These are phyloP conservation scores for Perca schrenkii DNA, from an alignment of 2,113 vertebrate genomes.

Conservation along the genomic window DNA sequence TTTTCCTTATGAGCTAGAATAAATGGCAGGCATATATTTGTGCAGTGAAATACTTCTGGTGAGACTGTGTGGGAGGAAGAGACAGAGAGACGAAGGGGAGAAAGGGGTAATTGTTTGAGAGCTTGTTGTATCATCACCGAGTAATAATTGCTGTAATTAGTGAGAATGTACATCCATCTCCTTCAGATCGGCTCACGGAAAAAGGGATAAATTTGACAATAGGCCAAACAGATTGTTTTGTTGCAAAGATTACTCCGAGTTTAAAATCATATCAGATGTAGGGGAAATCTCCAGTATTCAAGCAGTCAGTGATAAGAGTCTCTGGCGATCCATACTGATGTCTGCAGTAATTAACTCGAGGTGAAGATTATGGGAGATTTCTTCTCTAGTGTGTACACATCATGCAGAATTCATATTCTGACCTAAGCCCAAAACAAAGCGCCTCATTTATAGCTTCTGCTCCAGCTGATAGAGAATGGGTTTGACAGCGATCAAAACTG, in stretches of 20 bases:
- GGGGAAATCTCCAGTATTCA: constrained; percentile 74
- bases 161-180: constrained; percentile 71
- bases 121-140: constrained; percentile 80
- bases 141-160: constrained; percentile 84
- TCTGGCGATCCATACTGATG: constrained; percentile 76
- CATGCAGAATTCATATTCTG: constrained; percentile 77
- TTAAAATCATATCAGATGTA: constrained; percentile 83
- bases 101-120: constrained; percentile 77
- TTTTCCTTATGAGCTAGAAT: constrained; percentile 58
- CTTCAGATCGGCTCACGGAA: constrained; percentile 67
- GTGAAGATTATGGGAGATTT: constrained; percentile 84
- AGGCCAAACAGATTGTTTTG: constrained; percentile 82
- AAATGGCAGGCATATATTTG: constrained; percentile 67
- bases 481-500: constrained; percentile 77
- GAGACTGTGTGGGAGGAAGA: constrained; percentile 66
- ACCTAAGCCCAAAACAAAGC: constrained; percentile 78
- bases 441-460: constrained; percentile 72
- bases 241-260: constrained; percentile 77
- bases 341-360: constrained; percentile 84
- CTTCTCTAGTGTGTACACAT: constrained; percentile 74
- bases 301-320: constrained; percentile 71
- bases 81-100: constrained; percentile 32
- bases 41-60: constrained; percentile 50
- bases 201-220: constrained; percentile 77
- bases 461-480: constrained; percentile 64